phyloP scores from a whole-genome alignment of 2,113 vertebrate species.

The Tichodroma muraria region DNA sequence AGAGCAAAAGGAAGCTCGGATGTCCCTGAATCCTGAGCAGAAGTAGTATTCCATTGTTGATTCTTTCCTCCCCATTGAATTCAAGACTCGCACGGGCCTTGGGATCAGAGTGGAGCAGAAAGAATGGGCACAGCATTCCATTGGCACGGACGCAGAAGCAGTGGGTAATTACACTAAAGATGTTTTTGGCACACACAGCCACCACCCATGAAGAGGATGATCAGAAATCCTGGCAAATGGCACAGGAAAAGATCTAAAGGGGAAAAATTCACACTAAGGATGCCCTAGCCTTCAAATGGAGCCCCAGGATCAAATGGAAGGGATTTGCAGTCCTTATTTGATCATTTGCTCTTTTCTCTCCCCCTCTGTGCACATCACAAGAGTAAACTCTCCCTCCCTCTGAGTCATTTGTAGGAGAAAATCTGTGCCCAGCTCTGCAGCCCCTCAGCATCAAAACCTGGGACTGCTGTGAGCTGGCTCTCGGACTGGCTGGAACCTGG shows the following conservation, averaged over 20 bases:
- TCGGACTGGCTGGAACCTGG: not conserved
- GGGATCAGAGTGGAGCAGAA: not conserved
- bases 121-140: not conserved
- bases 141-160: not conserved
- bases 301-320: not conserved
- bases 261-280: not conserved
- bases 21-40: not conserved
- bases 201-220: not conserved
- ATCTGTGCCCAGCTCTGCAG: not conserved
- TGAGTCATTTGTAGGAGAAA: not conserved
- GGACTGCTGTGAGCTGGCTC: not conserved
- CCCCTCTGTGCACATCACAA: not conserved
- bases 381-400: not conserved
- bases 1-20: not conserved
- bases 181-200: not conserved
- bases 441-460: not conserved
- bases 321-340: not conserved
- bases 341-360: not conserved
- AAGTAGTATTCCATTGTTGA: not conserved
- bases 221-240: not conserved
- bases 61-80: not conserved
- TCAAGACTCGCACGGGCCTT: accelerated
- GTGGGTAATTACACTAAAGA: not conserved
- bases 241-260: not conserved
- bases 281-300: not conserved